A percentile compares a stretch with the other conserved stretches of the same genome.
These are phyloP conservation scores for Aporophyla nigra DNA, from an alignment of 2,888 invertebrate species.

Conservation along the genomic window DNA sequence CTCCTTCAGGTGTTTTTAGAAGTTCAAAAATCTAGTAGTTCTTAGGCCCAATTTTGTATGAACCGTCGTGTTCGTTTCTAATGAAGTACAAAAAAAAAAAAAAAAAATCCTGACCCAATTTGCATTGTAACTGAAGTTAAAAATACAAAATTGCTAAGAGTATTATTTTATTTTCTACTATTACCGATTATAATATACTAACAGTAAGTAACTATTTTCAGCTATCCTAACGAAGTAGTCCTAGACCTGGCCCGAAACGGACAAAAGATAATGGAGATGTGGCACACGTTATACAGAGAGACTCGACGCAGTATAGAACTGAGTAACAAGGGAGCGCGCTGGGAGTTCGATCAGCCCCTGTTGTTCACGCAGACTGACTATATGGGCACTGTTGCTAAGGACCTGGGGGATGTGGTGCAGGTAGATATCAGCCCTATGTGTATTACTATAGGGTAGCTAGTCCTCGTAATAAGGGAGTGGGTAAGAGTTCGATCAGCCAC, in stretches of 20 bases:
- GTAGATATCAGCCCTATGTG: conserved; percentile 77
- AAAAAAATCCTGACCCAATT: too few species aligned
- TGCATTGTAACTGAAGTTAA: too few species aligned
- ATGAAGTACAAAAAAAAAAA: too few species aligned
- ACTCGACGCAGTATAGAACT: conserved; percentile 96
- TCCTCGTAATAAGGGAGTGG: conserved; percentile 92
- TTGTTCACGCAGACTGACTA: conserved; percentile 97
- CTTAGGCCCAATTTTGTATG: too few species aligned
- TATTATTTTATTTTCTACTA: too few species aligned
- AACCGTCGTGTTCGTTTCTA: too few species aligned
- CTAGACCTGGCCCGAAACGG: conserved; percentile 90
- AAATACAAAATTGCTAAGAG: too few species aligned
- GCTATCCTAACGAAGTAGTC: conserved; percentile 90
- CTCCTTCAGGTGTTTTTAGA: too few species aligned
- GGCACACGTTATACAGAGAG: conserved; percentile 94
- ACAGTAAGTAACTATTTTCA: conserved; percentile 66
- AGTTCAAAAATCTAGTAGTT: too few species aligned
- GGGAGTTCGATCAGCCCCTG: conserved; percentile 97
- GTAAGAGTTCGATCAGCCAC: conserved; percentile 97
- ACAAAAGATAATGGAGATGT: conserved; percentile 93
- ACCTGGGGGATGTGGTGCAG: conserved; percentile 95
- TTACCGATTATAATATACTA: background rate
- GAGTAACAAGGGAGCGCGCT: conserved; percentile 96
- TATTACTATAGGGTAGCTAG: background rate
- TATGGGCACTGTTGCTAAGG: conserved; percentile 94